These are phyloP conservation scores for Elysia chlorotica DNA, from an alignment of 1,140 invertebrate genomes.

Conservation along the genomic window DNA sequence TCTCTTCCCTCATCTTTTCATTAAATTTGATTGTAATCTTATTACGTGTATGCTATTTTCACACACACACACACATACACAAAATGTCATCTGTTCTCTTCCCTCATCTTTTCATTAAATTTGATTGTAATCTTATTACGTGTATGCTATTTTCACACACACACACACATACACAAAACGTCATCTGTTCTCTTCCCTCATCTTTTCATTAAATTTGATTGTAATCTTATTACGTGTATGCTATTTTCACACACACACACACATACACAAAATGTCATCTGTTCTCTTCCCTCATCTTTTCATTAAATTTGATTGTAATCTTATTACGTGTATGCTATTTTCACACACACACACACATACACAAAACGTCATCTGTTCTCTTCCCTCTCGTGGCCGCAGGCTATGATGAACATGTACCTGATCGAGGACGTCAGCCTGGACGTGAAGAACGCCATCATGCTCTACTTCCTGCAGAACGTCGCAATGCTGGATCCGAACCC, in stretches of 20 bases:
- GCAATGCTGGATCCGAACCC: constrained; percentile 60
- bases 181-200: not conserved
- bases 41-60: not conserved
- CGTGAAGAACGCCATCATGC: constrained; percentile 77
- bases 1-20: no score
- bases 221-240: not conserved
- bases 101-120: not conserved
- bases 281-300: not conserved
- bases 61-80: no score
- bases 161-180: not conserved
- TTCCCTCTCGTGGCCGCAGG: constrained; percentile 48
- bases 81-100: no score
- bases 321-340: no score
- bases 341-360: no score
- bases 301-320: not conserved
- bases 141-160: not conserved
- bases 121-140: not conserved
- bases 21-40: not conserved
- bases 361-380: no score
- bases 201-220: not conserved
- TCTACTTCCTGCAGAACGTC: constrained; percentile 84
- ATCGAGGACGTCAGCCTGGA: constrained; percentile 66
- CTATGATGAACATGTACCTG: constrained; percentile 76
- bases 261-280: not conserved
- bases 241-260: not conserved